Conservation (phyloP, 2,797 vertebrate species). For the Sebastes iracundus region DNA sequence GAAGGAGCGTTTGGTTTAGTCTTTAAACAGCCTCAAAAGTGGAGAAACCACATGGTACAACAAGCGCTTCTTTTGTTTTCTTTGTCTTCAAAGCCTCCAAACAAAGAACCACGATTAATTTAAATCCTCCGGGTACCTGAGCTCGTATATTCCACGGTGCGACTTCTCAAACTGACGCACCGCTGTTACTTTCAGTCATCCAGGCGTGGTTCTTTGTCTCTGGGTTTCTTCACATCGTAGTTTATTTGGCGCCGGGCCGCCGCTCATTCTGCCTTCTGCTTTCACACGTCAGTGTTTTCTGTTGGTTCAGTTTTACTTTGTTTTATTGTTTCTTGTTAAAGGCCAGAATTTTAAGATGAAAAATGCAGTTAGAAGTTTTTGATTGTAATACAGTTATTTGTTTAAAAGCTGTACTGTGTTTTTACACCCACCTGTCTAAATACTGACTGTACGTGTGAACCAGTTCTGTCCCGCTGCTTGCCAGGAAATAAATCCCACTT, state of each 20-base stretch:
- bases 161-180: neutral
- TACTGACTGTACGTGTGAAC: neutral
- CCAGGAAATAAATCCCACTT: neutral
- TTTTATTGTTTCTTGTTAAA: conserved; percentile 1
- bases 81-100: neutral
- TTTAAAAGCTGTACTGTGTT: neutral
- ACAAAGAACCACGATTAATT: neutral
- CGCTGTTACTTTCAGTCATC: neutral
- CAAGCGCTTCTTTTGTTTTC: neutral
- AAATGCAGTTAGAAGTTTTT: neutral
- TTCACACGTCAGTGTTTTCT: neutral
- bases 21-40: neutral
- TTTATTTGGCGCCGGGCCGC: conserved; percentile 4
- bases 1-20: neutral
- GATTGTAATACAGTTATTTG: neutral
- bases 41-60: neutral
- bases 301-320: neutral
- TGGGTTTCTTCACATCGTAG: neutral
- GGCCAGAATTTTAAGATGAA: conserved; percentile 39
- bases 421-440: neutral
- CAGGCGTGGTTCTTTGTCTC: neutral
- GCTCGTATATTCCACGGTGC: neutral
- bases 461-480: neutral
- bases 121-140: neutral
- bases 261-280: conserved; percentile 33